Conservation (phyloP, 2,113 vertebrate species). For the Neotoma lepida region DNA sequence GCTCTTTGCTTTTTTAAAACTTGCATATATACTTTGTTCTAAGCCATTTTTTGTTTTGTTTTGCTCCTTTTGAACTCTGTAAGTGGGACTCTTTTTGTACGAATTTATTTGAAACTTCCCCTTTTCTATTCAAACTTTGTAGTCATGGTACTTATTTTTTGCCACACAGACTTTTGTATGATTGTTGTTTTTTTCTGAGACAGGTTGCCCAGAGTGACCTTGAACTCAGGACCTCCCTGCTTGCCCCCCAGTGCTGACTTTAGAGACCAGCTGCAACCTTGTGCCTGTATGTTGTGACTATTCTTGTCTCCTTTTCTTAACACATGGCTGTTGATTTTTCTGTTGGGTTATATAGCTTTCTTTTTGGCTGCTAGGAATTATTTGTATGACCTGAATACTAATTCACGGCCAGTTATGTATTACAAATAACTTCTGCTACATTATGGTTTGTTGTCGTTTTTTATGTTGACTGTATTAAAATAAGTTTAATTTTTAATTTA, state of each 20-base stretch:
- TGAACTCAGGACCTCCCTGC: background rate
- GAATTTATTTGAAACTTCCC: constrained; percentile 33
- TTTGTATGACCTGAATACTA: constrained; percentile 3
- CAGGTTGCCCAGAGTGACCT: background rate
- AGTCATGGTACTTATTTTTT: background rate
- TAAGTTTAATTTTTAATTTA: constrained; percentile 30
- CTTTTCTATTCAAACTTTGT: background rate
- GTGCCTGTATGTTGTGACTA: background rate
- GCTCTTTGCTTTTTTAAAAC: background rate
- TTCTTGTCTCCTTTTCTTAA: constrained; percentile 6
- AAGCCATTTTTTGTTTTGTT: background rate
- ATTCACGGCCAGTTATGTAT: constrained; percentile 4
- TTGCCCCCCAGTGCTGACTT: background rate
- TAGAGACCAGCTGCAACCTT: background rate
- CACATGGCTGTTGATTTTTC: constrained; percentile 29
- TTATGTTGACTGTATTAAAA: constrained; percentile 25
- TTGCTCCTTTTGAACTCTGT: background rate
- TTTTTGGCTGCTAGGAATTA: constrained; percentile 1
- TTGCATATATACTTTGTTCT: background rate
- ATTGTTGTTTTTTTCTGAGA: background rate
- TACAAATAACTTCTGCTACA: constrained; percentile 1
- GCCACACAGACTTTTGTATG: background rate
- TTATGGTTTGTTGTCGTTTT: constrained; percentile 8
- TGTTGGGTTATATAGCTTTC: background rate
- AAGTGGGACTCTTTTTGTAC: background rate